Evolutionary conservation across 2,113 vertebrate genomes (phyloP), one percentile per base, ranked within the genome.

Genomic region (Poeciliopsis turrubarensis): DNA sequence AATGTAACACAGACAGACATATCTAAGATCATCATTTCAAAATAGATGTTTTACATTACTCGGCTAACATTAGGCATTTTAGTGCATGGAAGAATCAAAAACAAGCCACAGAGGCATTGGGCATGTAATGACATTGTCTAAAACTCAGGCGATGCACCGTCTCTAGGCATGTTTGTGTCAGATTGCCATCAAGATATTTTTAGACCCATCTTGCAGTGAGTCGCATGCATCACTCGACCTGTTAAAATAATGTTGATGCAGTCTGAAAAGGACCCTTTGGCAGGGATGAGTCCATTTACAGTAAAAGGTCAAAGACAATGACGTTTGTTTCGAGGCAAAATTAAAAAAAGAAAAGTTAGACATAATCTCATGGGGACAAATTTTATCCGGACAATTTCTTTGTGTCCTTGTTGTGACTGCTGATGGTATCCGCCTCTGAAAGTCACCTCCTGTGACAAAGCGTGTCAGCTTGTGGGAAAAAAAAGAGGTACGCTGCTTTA

Each of bases 371-470:
- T 12, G 15, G 27, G 30, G 26, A 69, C 32, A 65, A 9, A 32
- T 68, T 82, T 65, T 29, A 69, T 57, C n/a, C 27, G 32, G 15
- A 39, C 34, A 30, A 27, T 8, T 26, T 54, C 26, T 60, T 41
- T 70, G 27, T 54, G 60, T 63, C 54, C 26, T 72, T 34, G 64
- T 73, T 80, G 57, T 72, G 51, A 68, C 22, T 34, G 25, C 31
- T 60, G 26, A 73, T 60, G 47, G 44, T 10, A 72, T 79, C 41
- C 11, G 37, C 69, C 30, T 27, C 68, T 72, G 27, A 77, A 72
- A 75, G 72, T 75, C 65, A 62, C 31, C 65, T 37, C 61, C 73
- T 80, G 79, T 78, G 75, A 86, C 68, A 67, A 73, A 83, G 67
- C 39, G 78, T 79, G 80, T 78, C 78, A 80, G 75, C 72, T 51